Evolutionary conservation across 2,888 invertebrate genomes (phyloP).

Genomic region (Callyntrura guangdongensis): DNA sequence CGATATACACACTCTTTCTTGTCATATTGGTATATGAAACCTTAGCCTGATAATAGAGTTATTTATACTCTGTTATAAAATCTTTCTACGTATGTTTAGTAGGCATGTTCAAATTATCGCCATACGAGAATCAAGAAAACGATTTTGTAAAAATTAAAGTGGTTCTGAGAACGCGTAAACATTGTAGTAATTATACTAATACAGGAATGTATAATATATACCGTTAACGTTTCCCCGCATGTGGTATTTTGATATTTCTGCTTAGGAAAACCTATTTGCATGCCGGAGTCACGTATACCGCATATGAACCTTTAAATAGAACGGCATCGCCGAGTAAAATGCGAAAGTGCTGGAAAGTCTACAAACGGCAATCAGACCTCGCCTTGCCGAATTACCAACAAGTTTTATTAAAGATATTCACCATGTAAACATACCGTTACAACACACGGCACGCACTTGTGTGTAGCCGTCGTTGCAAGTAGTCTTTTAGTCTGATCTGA

Average conservation of each 20-base stretch:
- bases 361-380: not conserved
- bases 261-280: not conserved
- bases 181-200: too few species aligned
- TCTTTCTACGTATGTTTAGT: too few species aligned
- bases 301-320: too few species aligned
- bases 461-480: too few species aligned
- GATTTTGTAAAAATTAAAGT: not conserved
- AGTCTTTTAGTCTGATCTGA: constrained; percentile 1
- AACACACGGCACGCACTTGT: not conserved
- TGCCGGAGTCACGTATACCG: not conserved
- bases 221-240: too few species aligned
- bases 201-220: not conserved
- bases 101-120: too few species aligned
- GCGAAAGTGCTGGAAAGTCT: constrained; percentile 6
- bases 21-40: not conserved
- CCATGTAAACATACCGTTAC: not conserved
- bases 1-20: not conserved
- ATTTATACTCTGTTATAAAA: too few species aligned
- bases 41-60: too few species aligned
- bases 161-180: not conserved
- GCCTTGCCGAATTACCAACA: not conserved
- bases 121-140: not conserved
- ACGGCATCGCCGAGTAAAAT: not conserved
- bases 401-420: not conserved
- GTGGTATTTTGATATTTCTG: too few species aligned